phyloP scores from a whole-genome alignment of 2,888 invertebrate species.

The Crepidodera aurea region DNA sequence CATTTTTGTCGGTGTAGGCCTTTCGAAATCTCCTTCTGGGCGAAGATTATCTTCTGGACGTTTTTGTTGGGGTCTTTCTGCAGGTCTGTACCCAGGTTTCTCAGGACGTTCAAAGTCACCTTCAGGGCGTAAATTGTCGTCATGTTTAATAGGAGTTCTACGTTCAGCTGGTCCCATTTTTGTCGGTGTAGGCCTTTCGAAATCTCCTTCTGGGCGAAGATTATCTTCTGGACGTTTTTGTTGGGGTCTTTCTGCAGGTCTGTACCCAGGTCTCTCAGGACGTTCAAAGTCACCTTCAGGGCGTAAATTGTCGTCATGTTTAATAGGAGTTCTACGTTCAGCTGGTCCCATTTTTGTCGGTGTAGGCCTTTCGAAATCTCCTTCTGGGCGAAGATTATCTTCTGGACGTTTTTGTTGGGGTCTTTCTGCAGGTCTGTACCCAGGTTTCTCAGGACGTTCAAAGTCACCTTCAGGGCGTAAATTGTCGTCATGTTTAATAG shows the following conservation, averaged over 20 bases:
- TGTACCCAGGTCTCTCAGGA: slow-evolving; percentile 58
- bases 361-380: slow-evolving; percentile 61
- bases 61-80: slow-evolving; percentile 60
- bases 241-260: slow-evolving; percentile 60
- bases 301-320: slow-evolving; percentile 62
- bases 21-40: slow-evolving; percentile 67
- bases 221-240: slow-evolving; percentile 64
- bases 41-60: slow-evolving; percentile 64
- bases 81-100: slow-evolving; percentile 51
- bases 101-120: slow-evolving; percentile 64
- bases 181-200: slow-evolving; percentile 59
- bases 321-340: slow-evolving; percentile 55
- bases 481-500: slow-evolving; percentile 65
- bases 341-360: slow-evolving; percentile 57
- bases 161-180: slow-evolving; percentile 51
- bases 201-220: slow-evolving; percentile 59
- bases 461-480: slow-evolving; percentile 62
- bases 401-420: slow-evolving; percentile 64
- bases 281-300: slow-evolving; percentile 64
- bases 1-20: slow-evolving; percentile 57
- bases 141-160: slow-evolving; percentile 56
- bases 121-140: slow-evolving; percentile 67
- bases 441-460: slow-evolving; percentile 52
- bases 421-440: slow-evolving; percentile 60
- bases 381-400: slow-evolving; percentile 61